Evolutionary conservation across 64 coral and sea anemone species (phyloP), one percentile per base, ranked within the genome.

Genomic region (Montipora capricornis): DNA sequence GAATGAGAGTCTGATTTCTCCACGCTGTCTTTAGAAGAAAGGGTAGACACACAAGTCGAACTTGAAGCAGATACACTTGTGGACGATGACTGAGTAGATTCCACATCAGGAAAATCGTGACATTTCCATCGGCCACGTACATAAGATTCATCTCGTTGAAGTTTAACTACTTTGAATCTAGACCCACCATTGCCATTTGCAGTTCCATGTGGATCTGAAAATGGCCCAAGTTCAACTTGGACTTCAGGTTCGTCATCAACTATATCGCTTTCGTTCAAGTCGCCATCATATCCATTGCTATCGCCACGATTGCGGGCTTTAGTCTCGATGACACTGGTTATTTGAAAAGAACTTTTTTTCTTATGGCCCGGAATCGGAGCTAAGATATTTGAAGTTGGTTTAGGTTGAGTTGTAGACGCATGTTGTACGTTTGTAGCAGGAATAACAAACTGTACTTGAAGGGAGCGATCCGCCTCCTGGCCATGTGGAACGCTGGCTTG

Each of bases 281-380:
- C 95, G 81, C 87, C 57, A 79, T 93, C 92, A 84, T 97, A 97
- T 73, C 96, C 96, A 97, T 97, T 97, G 76, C 96, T 97, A 87
- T 94, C 96, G 69, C 96, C 96, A 79, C 96, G 96, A 92, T 79
- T 97, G 44, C 90, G 96, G 37, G 80, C 84, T 95, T 90, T 89
- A 15, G 89, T 97, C 86, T 97, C 96, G 76, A 93, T 97, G 84
- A 97, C 96, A 95, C 96, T 94, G 68, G 96, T 97, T 79, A 97
- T 97, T 95, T 97, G 83, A 94, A 97, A 97, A 76, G 96, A 93
- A 89, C 96, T 97, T 76, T 97, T 97, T 66, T 97, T 97, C 88
- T 97, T 97, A 55, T 85, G 96, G 2, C 93, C 93, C 16, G 76
- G 89, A 58, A 66, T 95, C 68, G 83, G 84, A 78, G 62, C 67